Evolutionary conservation across 2,113 vertebrate species (phyloP), one percentile per base, ranked within the genome.

Genomic region (Hippocampus mohnikei): DNA sequence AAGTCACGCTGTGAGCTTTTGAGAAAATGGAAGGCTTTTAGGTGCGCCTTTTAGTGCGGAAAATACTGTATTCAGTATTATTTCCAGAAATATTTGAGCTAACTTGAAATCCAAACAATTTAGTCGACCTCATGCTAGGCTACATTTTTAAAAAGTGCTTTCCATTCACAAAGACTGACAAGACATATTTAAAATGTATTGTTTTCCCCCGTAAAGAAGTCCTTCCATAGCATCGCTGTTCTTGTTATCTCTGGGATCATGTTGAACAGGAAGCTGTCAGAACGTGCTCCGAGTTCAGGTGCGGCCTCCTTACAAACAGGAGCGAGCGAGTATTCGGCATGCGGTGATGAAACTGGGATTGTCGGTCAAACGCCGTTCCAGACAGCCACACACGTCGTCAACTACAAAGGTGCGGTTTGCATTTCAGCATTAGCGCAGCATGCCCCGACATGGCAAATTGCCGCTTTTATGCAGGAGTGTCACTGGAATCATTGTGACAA

Each of bases 251-350:
- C 5, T 3, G 46, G 71, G 76, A 76, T 84, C 62, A 77, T 8
- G 66, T 48, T 53, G 23, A 80, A 78, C 73, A 72, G 84, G 81
- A 86, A 83, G 81, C 77, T 81, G 86, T 83, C 79, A 60, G 66
- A 75, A 85, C 81, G 70, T 88, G 86, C 85, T 74, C 62, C 65
- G 5, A 23, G 72, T 33, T 61, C 79, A 88, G 88, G 91, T 82
- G 85, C 83, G 87, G 84, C 69, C 73, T 77, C 63, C 75, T 52
- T 50, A 53, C 74, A 72, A 60, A 70, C 37, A 27, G 71, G 61
- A 37, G 33, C 33, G 5, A 29, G 18, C 48, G 61, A 40, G 23
- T 48, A 1, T 5, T 91, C 83, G 90, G 87, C 85, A 81, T 88
- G 73, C 41, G 2, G 76, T 87, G 85, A 89, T 82, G 90, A 73